Base-by-base conservation (phyloP, 1,140 invertebrate species). In the Aphelenchoides avenae region DNA sequence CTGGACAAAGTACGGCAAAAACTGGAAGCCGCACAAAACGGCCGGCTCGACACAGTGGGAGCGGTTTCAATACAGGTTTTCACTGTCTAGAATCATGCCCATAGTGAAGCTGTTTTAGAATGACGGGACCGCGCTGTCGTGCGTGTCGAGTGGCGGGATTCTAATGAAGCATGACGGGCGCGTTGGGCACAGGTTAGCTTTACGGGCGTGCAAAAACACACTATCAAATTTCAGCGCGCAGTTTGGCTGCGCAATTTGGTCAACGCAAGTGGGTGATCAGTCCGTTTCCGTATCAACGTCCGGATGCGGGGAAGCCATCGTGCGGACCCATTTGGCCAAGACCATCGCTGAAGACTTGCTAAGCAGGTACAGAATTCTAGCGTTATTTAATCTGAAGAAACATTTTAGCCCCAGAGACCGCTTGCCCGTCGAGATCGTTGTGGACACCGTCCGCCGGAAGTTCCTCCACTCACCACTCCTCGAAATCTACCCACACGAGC, bases 251-350 rank as follows among this genome's bases (percentile, higher is more conserved):
- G 64, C 47, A 6, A 59, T 66, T 27, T 66, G 64, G 64, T 30
- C 64, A 5, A 67, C 68, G 49, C 34, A 70, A 40, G 20, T 47
- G 2, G 46, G n/a, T 6, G 15, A 26, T 5, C 11, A 13, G 7
- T 64, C 58, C 13, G 46, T 66, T 9, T 29, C 51, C 27, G 36
- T 66, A 7, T 70, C 64, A 1, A 15, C 70, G n/a, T 70, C 64
- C 11, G 64, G 64, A 11, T 70, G 59, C 46, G 64, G 64, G 5
- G 64, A 66, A 30, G 68, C 66, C 6, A 29, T 66, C 13, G 49
- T 48, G 13, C 36, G 64, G 9, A 58, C 67, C 13, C 39, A 43
- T 33, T 43, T 66, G 6, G 66, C 64, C n/a, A 33, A 70, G 50
- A 34, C 18, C 3, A 20, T 68, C 27, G 60, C 61, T 18, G 37